phyloP scores from a whole-genome alignment of 2,797 vertebrate species.

The Potorous gilbertii region DNA sequence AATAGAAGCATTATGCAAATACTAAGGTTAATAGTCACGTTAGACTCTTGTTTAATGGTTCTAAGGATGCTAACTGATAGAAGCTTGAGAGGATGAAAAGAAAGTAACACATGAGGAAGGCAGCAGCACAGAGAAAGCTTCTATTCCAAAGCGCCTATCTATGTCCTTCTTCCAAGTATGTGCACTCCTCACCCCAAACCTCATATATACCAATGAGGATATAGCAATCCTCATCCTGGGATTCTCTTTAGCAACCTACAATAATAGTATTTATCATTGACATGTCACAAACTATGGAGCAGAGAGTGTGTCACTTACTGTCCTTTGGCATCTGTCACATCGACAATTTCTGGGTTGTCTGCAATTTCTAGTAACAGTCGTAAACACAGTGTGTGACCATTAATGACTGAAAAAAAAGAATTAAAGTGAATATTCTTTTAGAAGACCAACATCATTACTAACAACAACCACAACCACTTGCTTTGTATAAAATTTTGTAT shows the following conservation, averaged over 20 bases:
- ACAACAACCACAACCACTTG: not conserved
- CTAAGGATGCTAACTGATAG: not conserved
- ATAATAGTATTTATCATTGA: not conserved
- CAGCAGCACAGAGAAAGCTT: not conserved
- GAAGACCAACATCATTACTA: not conserved
- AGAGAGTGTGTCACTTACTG: conserved; percentile 89
- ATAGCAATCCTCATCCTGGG: not conserved
- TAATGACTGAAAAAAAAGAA: conserved; percentile 89
- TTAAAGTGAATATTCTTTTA: conserved; percentile 27
- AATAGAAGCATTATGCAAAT: not conserved
- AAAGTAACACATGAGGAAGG: not conserved
- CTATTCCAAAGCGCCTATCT: not conserved
- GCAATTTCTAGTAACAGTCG: conserved; percentile 94
- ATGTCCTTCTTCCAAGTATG: not conserved
- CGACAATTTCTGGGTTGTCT: conserved; percentile 89
- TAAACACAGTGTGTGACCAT: conserved; percentile 95
- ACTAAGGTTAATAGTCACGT: not conserved
- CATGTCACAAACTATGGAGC: not conserved
- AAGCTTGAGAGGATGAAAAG: not conserved
- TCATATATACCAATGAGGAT: no score
- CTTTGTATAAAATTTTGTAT: not conserved
- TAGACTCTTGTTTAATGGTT: not conserved
- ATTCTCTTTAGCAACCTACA: not conserved
- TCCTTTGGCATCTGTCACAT: conserved; percentile 94
- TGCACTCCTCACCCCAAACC: not conserved